These are phyloP conservation scores for Coracias cyanogaster DNA, from an alignment of 2,797 vertebrate genomes.

Conservation along the genomic window DNA sequence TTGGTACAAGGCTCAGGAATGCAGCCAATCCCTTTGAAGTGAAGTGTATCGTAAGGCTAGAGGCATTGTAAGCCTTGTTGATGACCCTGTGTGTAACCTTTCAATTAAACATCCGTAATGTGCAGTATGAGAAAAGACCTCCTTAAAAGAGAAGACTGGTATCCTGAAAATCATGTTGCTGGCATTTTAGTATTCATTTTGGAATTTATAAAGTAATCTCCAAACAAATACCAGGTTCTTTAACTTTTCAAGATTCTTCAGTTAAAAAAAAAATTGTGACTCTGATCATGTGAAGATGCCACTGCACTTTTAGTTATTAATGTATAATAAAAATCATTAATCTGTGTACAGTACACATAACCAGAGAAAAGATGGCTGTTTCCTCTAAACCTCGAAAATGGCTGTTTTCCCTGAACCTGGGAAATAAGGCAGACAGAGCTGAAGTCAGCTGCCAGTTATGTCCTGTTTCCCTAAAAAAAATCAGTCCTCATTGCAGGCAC, in stretches of 20 bases:
- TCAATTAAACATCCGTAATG: constrained; percentile 77
- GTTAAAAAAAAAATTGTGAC: not conserved
- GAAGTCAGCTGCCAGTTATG: not conserved
- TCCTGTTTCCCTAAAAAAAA: not conserved
- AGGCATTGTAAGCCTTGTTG: constrained; percentile 80
- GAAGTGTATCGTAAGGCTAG: constrained; percentile 81
- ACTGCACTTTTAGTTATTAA: not conserved
- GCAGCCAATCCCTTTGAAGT: constrained; percentile 86
- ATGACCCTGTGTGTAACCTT: constrained; percentile 85
- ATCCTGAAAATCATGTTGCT: not conserved
- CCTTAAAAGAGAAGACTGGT: not conserved
- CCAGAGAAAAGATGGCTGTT: not conserved
- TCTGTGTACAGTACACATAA: not conserved
- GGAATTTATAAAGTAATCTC: not conserved
- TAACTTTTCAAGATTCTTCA: not conserved
- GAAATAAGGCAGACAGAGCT: not conserved
- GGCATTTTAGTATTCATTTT: not conserved
- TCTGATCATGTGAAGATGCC: not conserved
- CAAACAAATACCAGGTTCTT: not conserved
- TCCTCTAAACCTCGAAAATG: not conserved
- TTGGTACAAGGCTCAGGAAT: constrained; percentile 89
- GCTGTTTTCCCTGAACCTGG: not conserved
- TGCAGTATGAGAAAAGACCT: not conserved
- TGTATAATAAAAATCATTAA: not conserved
- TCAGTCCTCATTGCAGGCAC: not conserved